Evolutionary conservation across 2,113 vertebrate genomes (phyloP).

Genomic region (Corythornis vintsioides): DNA sequence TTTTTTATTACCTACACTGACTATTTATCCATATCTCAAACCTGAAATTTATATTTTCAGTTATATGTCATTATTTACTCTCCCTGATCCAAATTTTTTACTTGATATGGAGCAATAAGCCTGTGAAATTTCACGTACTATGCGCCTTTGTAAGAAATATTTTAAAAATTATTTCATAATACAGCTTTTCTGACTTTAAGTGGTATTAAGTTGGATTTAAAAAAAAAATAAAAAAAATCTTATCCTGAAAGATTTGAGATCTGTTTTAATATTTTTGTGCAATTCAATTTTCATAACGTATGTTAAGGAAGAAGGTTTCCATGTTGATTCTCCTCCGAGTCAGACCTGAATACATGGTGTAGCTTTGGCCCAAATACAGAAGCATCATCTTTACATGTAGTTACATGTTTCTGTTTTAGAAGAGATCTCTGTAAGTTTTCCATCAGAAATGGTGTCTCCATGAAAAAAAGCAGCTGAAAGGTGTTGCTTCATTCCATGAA

Average conservation of each 20-base stretch:
- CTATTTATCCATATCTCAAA: background rate
- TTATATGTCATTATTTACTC: background rate
- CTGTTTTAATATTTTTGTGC: background rate
- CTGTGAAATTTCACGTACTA: background rate
- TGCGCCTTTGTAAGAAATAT: background rate
- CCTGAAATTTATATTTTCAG: background rate
- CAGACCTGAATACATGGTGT: background rate
- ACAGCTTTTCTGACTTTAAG: background rate
- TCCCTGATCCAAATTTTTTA: background rate
- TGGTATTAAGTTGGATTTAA: background rate
- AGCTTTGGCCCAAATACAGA: background rate
- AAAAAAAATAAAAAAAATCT: too few species aligned
- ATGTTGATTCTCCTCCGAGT: background rate
- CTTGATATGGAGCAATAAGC: background rate
- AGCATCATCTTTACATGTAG: background rate
- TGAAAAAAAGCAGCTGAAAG: background rate
- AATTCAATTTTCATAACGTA: background rate
- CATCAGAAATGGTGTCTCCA: fast-evolving
- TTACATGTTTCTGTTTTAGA: background rate
- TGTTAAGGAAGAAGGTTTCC: background rate
- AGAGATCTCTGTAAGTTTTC: background rate
- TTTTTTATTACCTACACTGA: background rate
- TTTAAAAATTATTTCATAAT: background rate
- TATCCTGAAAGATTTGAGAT: background rate
- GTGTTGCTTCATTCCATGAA: background rate